phyloP scores from a whole-genome alignment of 64 coral and sea anemone species.

The Catalaphyllia jardinei region DNA sequence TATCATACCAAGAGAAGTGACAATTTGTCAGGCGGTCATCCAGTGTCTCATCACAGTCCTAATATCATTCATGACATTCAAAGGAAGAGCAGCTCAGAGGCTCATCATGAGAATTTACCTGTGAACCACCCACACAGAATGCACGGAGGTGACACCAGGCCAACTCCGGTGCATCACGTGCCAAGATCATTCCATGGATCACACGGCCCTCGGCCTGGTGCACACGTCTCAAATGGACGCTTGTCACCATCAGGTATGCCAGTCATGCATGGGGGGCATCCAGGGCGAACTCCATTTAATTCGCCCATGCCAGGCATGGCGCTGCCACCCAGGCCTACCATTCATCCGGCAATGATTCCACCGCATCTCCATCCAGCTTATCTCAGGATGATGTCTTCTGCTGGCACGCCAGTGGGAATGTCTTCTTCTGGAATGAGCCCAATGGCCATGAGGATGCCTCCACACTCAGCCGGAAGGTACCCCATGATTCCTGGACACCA shows the following conservation, averaged over 20 bases:
- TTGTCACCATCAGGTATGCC: constrained; percentile 40
- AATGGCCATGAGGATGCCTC: constrained; percentile 27
- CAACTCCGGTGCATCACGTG: not conserved
- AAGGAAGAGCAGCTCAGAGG: not conserved
- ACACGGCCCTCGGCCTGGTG: not conserved
- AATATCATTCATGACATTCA: not conserved
- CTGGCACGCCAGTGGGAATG: constrained; percentile 9
- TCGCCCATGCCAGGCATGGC: constrained; percentile 43
- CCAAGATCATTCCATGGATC: constrained; percentile 10
- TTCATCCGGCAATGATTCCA: constrained; percentile 42
- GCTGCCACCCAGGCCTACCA: not conserved
- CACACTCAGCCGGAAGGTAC: constrained; percentile 6
- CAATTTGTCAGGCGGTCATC: not conserved
- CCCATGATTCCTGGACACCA: constrained; percentile 44
- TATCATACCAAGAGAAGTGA: constrained; percentile 13
- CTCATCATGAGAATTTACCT: not conserved
- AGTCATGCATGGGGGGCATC: constrained; percentile 35
- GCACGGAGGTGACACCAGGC: constrained; percentile 9
- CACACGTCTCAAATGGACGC: constrained; percentile 22
- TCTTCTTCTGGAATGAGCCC: constrained; percentile 25
- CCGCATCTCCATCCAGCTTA: constrained; percentile 29
- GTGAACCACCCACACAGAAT: not conserved
- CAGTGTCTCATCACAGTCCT: not conserved
- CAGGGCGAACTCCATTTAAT: constrained; percentile 47
- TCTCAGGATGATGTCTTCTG: constrained; percentile 52